A percentile compares a stretch with the other conserved stretches of the same genome.
These are phyloP conservation scores for Catocala sponsa DNA, from an alignment of 2,888 invertebrate genomes.

Conservation along the genomic window DNA sequence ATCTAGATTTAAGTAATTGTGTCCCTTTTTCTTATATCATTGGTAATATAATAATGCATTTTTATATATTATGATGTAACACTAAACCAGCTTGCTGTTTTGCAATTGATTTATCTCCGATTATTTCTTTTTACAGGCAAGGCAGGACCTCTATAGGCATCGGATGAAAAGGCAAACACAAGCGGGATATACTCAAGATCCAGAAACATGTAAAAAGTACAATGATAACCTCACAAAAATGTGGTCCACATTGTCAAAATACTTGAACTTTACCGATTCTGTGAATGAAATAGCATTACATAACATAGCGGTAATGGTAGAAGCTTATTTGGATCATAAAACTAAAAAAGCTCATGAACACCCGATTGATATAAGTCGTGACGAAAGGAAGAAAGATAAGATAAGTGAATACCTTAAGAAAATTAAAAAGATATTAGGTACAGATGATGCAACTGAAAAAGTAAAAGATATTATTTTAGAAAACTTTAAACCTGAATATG, in stretches of 20 bases:
- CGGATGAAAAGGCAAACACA: constrained; percentile 33
- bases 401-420: constrained; percentile 18
- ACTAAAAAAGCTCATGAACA: constrained; percentile 22
- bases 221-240: constrained; percentile 48
- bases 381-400: constrained; percentile 27
- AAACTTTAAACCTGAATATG: constrained; percentile 33
- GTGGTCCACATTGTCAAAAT: constrained; percentile 41
- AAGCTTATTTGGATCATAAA: constrained; percentile 48
- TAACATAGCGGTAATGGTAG: constrained; percentile 49
- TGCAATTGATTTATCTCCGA: too few relatives aligned
- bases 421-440: constrained; percentile 29
- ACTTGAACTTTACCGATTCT: constrained; percentile 24
- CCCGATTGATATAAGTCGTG: not conserved
- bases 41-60: too few relatives aligned
- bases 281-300: constrained; percentile 37
- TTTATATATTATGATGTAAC: too few relatives aligned
- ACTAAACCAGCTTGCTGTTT: too few relatives aligned
- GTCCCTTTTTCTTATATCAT: too few relatives aligned
- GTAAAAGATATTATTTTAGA: constrained; percentile 27
- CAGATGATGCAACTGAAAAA: constrained; percentile 18
- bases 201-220: constrained; percentile 47
- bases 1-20: too few relatives aligned
- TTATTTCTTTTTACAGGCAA: constrained; percentile 23
- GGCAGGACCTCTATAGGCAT: not conserved
- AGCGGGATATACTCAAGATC: constrained; percentile 44